Evolutionary conservation across 2,888 invertebrate species (phyloP).

Genomic region (Unio pictorum): DNA sequence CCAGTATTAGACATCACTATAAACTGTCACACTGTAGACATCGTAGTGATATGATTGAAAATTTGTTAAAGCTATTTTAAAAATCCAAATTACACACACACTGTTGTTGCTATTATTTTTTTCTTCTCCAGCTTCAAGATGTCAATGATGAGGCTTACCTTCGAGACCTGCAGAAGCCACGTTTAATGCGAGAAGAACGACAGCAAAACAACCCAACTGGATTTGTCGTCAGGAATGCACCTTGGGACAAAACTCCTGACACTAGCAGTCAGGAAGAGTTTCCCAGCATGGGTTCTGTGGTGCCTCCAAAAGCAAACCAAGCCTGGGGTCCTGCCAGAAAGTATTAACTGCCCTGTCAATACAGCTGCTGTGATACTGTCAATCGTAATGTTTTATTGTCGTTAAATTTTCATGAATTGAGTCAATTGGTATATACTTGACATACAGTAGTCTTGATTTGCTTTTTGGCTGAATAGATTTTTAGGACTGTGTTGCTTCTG

Average conservation of each 20-base stretch:
- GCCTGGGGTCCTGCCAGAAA: constrained; percentile 54
- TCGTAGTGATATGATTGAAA: no score
- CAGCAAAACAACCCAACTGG: constrained; percentile 36
- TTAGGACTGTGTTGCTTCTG: no score
- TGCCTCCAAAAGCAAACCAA: constrained; percentile 48
- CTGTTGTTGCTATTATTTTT: not conserved
- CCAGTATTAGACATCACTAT: no score
- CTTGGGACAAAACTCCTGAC: constrained; percentile 69
- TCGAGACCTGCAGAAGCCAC: constrained; percentile 64
- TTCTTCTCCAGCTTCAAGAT: constrained; percentile 70
- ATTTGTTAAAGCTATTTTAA: no score
- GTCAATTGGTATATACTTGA: no score
- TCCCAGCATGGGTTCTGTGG: constrained; percentile 55
- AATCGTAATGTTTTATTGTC: no score
- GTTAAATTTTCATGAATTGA: no score
- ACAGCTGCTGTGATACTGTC: no score
- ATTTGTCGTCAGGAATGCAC: constrained; percentile 68
- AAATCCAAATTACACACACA: not conserved
- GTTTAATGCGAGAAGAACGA: constrained; percentile 44
- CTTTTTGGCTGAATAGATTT: no score
- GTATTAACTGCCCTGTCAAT: constrained; percentile 4
- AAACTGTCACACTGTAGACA: no score
- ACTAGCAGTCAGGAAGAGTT: constrained; percentile 71
- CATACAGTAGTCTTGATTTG: no score
- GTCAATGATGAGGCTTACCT: constrained; percentile 68